Evolutionary conservation across 2,797 vertebrate species (phyloP).

Genomic region (Hypotaenidia philippensis): DNA sequence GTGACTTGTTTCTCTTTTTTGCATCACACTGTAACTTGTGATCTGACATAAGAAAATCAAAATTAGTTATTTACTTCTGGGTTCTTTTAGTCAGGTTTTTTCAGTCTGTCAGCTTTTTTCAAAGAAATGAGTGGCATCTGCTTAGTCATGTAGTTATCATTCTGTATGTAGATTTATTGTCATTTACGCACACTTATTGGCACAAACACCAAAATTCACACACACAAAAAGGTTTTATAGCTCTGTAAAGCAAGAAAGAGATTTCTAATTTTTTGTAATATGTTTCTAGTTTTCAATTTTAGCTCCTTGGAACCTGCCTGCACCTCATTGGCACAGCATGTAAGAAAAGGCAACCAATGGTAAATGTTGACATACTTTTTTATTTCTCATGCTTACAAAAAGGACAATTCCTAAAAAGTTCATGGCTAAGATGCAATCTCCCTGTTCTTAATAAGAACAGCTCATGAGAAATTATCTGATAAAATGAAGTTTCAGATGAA

Average conservation of each 20-base stretch:
- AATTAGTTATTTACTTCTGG: not conserved
- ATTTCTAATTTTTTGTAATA: not conserved
- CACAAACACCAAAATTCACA: not conserved
- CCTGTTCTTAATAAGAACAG: not conserved
- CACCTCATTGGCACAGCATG: not conserved
- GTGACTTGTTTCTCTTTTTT: not conserved
- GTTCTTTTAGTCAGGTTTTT: not conserved
- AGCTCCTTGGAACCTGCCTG: not conserved
- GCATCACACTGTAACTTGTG: not conserved
- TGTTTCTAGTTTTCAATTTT: not conserved
- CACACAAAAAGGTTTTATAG: not conserved
- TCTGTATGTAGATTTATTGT: not conserved
- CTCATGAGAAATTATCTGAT: not conserved
- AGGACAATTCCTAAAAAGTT: not conserved
- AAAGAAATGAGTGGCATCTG: not conserved
- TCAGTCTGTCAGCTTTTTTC: not conserved
- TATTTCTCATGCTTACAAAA: not conserved
- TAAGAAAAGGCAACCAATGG: not conserved
- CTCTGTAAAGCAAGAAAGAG: not conserved
- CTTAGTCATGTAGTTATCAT: not conserved
- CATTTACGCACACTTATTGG: not conserved
- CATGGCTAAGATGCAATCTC: not conserved
- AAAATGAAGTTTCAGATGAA: not conserved
- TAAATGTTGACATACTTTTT: not conserved
- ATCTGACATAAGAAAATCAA: not conserved